Evolutionary conservation across 2,888 invertebrate genomes (phyloP).

Genomic region (Tachina lurida): DNA sequence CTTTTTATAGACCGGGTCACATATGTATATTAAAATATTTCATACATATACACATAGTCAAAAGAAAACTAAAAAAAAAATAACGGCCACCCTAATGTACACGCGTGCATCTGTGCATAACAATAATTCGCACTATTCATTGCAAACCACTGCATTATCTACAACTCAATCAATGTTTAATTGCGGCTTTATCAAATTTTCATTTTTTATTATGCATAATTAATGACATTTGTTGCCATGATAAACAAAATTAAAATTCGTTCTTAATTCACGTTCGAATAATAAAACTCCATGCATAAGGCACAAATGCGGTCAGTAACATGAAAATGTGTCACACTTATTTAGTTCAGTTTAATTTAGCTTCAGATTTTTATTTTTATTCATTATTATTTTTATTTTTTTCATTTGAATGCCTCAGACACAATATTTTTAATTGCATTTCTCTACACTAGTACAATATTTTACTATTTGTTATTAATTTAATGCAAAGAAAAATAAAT

Average conservation of each 20-base stretch:
- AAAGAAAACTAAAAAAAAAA: no score
- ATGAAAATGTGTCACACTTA: slow-evolving; percentile 25
- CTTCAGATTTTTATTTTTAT: not conserved
- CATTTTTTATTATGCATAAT: slow-evolving; percentile 31
- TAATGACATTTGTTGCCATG: slow-evolving; percentile 27
- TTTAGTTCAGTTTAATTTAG: slow-evolving; percentile 12
- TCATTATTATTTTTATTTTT: not conserved
- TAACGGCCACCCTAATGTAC: no score
- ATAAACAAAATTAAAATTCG: slow-evolving; percentile 36
- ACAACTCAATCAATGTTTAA: slow-evolving; percentile 29
- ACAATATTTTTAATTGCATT: slow-evolving; percentile 34
- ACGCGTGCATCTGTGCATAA: not conserved
- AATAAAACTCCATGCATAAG: not conserved
- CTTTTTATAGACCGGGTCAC: no score
- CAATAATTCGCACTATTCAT: not conserved
- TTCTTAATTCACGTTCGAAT: slow-evolving; percentile 15
- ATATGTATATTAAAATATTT: no score
- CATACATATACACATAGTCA: no score
- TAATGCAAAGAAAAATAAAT: slow-evolving; percentile 1
- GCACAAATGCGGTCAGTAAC: slow-evolving; percentile 22
- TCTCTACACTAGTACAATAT: not conserved
- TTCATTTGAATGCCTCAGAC: not conserved
- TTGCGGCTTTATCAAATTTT: slow-evolving; percentile 29
- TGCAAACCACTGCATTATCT: slow-evolving; percentile 6
- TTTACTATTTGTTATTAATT: slow-evolving; percentile 16